Conservation (phyloP, 2,113 vertebrate species). For the Solea solea region DNA sequence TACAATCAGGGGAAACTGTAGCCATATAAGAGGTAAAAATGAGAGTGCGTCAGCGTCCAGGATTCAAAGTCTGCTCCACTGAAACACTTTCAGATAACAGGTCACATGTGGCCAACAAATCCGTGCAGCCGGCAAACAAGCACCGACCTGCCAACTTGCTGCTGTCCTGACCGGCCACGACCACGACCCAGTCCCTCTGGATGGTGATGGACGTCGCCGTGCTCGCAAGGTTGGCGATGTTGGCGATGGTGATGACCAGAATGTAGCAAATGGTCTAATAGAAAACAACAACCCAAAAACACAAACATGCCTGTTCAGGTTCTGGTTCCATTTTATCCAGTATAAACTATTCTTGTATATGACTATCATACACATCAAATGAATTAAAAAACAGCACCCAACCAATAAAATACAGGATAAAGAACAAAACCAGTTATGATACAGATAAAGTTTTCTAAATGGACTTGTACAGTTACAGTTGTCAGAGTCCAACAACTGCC, state of each 20-base stretch:
- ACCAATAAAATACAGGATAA: no score
- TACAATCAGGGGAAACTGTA: constrained; percentile 22
- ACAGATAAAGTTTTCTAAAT: no score
- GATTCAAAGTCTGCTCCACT: constrained; percentile 48
- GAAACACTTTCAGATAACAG: constrained; percentile 31
- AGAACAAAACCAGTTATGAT: no score
- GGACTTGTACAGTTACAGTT: no score
- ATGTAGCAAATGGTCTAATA: constrained; percentile 93
- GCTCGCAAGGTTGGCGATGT: constrained; percentile 96
- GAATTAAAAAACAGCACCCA: no score
- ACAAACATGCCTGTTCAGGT: no score
- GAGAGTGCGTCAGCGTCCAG: constrained; percentile 35
- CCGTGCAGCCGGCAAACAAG: not conserved
- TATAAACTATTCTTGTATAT: no score
- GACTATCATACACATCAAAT: no score
- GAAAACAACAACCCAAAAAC: not conserved
- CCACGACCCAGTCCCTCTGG: constrained; percentile 98
- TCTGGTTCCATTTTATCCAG: no score
- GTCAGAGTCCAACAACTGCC: no score
- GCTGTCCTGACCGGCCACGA: constrained; percentile 95
- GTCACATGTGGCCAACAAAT: constrained; percentile 26
- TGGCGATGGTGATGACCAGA: constrained; percentile 95
- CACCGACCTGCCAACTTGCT: constrained; percentile 92
- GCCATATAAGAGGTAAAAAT: constrained; percentile 29
- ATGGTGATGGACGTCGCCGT: constrained; percentile 96